These are phyloP conservation scores for Drosophila nr. medialis DNA, from an alignment of 2,888 invertebrate species.

Conservation along the genomic window DNA sequence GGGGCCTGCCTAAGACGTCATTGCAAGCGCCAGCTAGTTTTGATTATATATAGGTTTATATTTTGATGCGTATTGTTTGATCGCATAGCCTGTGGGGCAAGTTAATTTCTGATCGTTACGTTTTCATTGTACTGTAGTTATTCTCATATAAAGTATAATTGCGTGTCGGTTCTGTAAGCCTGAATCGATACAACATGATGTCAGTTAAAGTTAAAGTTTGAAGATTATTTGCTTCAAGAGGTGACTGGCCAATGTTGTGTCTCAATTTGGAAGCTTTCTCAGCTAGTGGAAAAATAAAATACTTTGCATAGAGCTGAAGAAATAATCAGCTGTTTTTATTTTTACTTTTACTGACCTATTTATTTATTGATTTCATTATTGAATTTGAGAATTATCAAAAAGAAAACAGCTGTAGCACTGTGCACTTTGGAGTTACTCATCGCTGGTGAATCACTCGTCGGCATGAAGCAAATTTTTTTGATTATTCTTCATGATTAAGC, in stretches of 20 bases:
- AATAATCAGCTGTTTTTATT: background rate
- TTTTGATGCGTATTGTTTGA: slow-evolving; percentile 15
- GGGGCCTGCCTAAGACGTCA: slow-evolving; percentile 10
- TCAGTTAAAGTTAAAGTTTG: slow-evolving; percentile 13
- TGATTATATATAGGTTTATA: background rate
- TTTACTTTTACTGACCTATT: slow-evolving; percentile 10
- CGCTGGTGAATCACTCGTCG: slow-evolving; percentile 40
- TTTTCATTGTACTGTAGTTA: slow-evolving; percentile 33
- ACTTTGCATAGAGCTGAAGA: background rate
- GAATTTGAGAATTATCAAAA: background rate
- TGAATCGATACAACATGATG: slow-evolving; percentile 33
- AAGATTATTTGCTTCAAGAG: slow-evolving; percentile 1
- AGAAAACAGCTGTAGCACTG: slow-evolving; percentile 14
- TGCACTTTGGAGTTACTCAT: slow-evolving; percentile 18
- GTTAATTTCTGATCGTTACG: slow-evolving; percentile 26
- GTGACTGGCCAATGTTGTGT: slow-evolving; percentile 40
- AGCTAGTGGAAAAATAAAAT: background rate
- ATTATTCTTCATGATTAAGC: slow-evolving; percentile 44
- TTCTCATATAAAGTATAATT: slow-evolving; percentile 26
- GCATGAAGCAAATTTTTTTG: slow-evolving; percentile 13
- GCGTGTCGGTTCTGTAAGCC: slow-evolving; percentile 38
- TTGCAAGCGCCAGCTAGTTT: slow-evolving; percentile 8
- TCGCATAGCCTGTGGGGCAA: slow-evolving; percentile 34
- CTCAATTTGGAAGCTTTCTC: too few species aligned
- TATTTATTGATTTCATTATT: background rate